phyloP scores from a whole-genome alignment of 2,888 invertebrate species.

The Eremobia ochroleuca region DNA sequence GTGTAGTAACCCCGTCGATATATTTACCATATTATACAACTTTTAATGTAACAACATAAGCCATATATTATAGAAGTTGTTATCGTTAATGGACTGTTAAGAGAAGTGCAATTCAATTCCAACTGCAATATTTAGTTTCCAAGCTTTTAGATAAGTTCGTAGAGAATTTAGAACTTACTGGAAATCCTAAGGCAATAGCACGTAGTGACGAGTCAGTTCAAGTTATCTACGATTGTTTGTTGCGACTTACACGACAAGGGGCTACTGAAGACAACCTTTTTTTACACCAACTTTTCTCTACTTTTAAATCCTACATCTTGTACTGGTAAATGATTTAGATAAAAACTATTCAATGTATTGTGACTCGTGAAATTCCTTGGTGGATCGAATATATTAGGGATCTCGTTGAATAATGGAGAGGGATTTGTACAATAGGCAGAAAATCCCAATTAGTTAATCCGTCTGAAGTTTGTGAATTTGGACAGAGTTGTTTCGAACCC shows the following conservation, averaged over 20 bases:
- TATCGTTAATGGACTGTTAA: slow-evolving; percentile 46
- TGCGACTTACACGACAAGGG: not conserved
- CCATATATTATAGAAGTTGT: slow-evolving; percentile 2
- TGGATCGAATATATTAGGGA: slow-evolving; percentile 43
- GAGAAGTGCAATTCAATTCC: slow-evolving; percentile 26
- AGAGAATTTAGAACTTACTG: slow-evolving; percentile 41
- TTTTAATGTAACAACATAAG: slow-evolving; percentile 1
- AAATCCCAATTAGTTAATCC: slow-evolving; percentile 53
- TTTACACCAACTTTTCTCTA: slow-evolving; percentile 4
- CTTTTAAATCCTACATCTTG: slow-evolving; percentile 1
- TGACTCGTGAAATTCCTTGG: slow-evolving; percentile 22
- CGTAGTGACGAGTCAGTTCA: slow-evolving; percentile 25
- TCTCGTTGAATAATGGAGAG: slow-evolving; percentile 50
- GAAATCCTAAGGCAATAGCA: slow-evolving; percentile 38
- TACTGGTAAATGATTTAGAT: not conserved
- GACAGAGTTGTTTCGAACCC: slow-evolving; percentile 18
- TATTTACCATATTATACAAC: not conserved
- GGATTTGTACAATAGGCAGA: slow-evolving; percentile 48
- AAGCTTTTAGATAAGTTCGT: slow-evolving; percentile 37
- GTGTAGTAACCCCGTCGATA: not conserved
- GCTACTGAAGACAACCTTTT: not conserved
- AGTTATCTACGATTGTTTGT: slow-evolving; percentile 31
- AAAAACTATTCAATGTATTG: slow-evolving; percentile 12
- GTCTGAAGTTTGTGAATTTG: slow-evolving; percentile 41
- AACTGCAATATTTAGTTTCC: slow-evolving; percentile 57